Evolutionary conservation across 2,888 invertebrate species (phyloP).

Genomic region (Aethes cnicana): DNA sequence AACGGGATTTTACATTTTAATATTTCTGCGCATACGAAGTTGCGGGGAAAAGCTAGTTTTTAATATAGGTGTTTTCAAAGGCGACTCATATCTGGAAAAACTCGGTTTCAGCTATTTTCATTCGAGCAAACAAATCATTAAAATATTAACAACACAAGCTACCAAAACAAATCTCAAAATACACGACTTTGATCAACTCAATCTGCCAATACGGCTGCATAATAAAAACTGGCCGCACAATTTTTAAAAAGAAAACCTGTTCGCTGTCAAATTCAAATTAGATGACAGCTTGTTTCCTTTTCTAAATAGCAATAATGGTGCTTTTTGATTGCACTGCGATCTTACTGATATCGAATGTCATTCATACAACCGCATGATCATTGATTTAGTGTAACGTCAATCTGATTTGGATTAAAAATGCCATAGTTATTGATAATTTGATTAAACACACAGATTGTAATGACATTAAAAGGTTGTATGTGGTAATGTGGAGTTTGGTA

Average conservation of each 20-base stretch:
- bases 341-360: slow-evolving; percentile 16
- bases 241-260: not conserved
- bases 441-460: slow-evolving; percentile 10
- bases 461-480: slow-evolving; percentile 1
- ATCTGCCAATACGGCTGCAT: too few species aligned
- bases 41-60: too few species aligned
- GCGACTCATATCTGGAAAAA: too few species aligned
- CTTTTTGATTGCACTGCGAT: slow-evolving; percentile 3
- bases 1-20: too few species aligned
- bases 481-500: not conserved
- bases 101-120: too few species aligned
- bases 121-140: too few species aligned
- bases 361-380: slow-evolving; percentile 7
- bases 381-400: slow-evolving; percentile 21
- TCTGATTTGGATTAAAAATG: slow-evolving; percentile 16
- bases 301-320: slow-evolving; percentile 13
- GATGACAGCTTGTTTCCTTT: not conserved
- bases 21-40: too few species aligned
- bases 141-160: too few species aligned
- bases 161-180: too few species aligned
- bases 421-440: not conserved
- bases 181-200: too few species aligned
- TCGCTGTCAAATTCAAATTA: not conserved
- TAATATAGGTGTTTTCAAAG: too few species aligned
- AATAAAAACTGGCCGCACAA: too few species aligned